Conservation (phyloP, 2,797 vertebrate genomes). For the Acanthurus tractus region DNA sequence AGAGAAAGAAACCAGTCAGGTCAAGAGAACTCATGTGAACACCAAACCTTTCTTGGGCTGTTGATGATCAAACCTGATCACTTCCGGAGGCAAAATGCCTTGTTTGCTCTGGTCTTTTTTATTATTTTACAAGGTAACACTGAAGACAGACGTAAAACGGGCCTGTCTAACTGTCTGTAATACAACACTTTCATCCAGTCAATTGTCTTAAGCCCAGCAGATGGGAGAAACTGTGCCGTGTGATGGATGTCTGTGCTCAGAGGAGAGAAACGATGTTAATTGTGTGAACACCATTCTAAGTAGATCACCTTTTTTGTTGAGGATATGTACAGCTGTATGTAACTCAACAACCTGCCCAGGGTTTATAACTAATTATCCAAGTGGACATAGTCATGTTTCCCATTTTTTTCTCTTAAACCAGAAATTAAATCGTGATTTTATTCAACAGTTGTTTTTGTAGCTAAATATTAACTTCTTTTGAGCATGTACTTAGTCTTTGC, state of each 20-base stretch:
- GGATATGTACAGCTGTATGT: slow-evolving; percentile 40
- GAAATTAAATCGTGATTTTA: slow-evolving; percentile 39
- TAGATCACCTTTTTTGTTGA: slow-evolving; percentile 35
- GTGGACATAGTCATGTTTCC: slow-evolving; percentile 18
- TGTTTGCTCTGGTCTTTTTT: slow-evolving; percentile 41
- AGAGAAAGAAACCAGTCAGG: slow-evolving; percentile 9
- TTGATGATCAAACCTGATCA: slow-evolving; percentile 25
- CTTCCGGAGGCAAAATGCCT: slow-evolving; percentile 32
- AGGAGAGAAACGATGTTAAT: slow-evolving; percentile 8
- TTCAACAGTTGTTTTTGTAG: slow-evolving; percentile 56
- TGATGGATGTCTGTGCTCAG: slow-evolving; percentile 9
- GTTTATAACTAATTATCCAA: slow-evolving; percentile 28
- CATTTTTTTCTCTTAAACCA: slow-evolving; percentile 39
- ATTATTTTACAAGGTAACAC: slow-evolving; percentile 42
- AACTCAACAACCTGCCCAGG: slow-evolving; percentile 36
- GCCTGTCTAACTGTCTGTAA: slow-evolving; percentile 31
- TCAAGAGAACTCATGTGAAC: slow-evolving; percentile 4
- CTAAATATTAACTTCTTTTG: slow-evolving; percentile 56
- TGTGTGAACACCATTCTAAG: slow-evolving; percentile 51
- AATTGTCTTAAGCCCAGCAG: not conserved
- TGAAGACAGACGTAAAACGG: slow-evolving; percentile 1
- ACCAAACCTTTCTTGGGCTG: not conserved
- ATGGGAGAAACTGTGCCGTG: slow-evolving; percentile 19
- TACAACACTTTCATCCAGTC: slow-evolving; percentile 20
- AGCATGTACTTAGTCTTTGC: slow-evolving; percentile 63